A percentile compares a stretch with the other conserved stretches of the same genome.
phyloP scores from a whole-genome alignment of 1,140 invertebrate species.

The Helicorthomorpha holstii region DNA sequence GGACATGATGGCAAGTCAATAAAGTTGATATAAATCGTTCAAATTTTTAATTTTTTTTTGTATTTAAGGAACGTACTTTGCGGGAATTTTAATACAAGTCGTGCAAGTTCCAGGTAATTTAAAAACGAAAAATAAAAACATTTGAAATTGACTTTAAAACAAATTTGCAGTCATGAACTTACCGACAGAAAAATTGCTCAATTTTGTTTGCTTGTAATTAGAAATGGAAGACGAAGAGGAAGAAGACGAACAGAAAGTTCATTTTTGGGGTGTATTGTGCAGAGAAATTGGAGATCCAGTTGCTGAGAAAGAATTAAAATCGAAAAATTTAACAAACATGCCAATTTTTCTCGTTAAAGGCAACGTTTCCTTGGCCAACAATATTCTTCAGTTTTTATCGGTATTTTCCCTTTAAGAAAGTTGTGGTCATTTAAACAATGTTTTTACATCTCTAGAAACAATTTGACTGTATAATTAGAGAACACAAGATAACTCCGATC shows the following conservation, averaged over 20 bases:
- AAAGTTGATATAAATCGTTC: no score
- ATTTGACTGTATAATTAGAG: not conserved
- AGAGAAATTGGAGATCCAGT: not conserved
- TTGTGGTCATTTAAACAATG: not conserved
- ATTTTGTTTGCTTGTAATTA: no score
- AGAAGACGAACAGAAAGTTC: not conserved
- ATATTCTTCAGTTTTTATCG: not conserved
- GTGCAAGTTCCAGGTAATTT: not conserved
- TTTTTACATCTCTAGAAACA: not conserved
- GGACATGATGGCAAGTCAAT: no score
- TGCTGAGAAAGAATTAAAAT: not conserved
- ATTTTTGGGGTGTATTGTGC: not conserved
- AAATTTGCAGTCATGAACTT: no score
- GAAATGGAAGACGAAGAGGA: not conserved
- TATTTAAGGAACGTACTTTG: not conserved
- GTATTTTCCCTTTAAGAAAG: not conserved
- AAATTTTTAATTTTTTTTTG: no score
- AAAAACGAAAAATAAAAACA: not conserved
- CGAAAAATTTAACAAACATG: not conserved
- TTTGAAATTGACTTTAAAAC: not conserved
- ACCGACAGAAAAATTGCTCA: no score
- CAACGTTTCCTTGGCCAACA: not conserved
- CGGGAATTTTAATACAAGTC: not conserved
- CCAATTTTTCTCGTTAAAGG: not conserved
- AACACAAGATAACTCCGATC: not conserved